phyloP scores from a whole-genome alignment of 2,113 vertebrate species.

The Sander lucioperca region DNA sequence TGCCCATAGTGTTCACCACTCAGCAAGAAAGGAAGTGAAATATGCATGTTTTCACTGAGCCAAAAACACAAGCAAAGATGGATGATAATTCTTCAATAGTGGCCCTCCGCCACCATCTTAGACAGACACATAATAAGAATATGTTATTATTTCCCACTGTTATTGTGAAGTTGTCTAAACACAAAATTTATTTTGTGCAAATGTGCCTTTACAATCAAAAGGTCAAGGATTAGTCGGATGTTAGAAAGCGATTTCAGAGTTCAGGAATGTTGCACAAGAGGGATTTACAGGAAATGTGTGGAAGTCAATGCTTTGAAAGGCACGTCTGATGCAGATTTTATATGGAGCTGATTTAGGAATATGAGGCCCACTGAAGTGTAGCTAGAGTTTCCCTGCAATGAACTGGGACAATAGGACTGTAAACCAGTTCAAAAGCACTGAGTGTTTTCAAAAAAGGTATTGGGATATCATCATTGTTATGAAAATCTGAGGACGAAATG shows the following conservation, averaged over 20 bases:
- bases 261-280: constrained; percentile 35
- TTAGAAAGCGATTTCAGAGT: constrained; percentile 22
- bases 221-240: constrained; percentile 48
- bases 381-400: not conserved
- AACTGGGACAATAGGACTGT: constrained; percentile 35
- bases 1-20: constrained; percentile 25
- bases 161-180: constrained; percentile 69
- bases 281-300: constrained; percentile 30
- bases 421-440: constrained; percentile 6
- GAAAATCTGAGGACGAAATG: constrained; percentile 6
- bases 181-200: constrained; percentile 51
- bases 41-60: constrained; percentile 51
- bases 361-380: not conserved
- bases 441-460: not conserved
- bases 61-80: constrained; percentile 72
- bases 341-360: constrained; percentile 10
- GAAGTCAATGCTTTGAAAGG: constrained; percentile 27
- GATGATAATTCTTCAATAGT: constrained; percentile 76
- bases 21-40: constrained; percentile 57
- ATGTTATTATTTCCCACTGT: constrained; percentile 64
- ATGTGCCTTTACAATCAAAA: constrained; percentile 46
- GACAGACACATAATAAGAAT: constrained; percentile 61
- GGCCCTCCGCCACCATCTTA: constrained; percentile 71
- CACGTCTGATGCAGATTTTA: not conserved
- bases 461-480: not conserved